Percentiles rank a stretch among this genome's conserved stretches.
Evolutionary conservation across 2,888 invertebrate genomes (phyloP).

Genomic region (Cotesia congregata): DNA sequence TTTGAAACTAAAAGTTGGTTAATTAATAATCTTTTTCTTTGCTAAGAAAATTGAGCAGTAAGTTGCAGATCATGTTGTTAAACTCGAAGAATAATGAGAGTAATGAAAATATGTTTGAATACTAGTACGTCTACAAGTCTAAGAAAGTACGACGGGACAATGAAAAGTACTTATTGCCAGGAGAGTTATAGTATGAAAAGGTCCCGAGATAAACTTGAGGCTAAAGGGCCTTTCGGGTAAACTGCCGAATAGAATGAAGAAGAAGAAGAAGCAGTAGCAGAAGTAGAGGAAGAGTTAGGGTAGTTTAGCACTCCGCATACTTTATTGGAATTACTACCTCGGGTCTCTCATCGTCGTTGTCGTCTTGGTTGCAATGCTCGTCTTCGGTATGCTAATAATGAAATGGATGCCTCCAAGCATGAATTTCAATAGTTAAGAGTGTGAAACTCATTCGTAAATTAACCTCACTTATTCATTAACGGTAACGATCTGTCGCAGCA

Average conservation of each 20-base stretch:
- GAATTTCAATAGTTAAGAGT: constrained; percentile 53
- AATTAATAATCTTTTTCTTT: background rate
- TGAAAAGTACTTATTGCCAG: constrained; percentile 1
- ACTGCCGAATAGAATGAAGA: background rate
- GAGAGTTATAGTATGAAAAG: background rate
- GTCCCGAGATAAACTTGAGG: background rate
- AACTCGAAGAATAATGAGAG: constrained; percentile 1
- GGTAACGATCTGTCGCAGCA: constrained; percentile 56
- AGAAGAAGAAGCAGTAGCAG: constrained; percentile 6
- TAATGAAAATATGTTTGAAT: background rate
- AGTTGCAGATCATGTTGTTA: background rate
- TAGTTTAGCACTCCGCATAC: constrained; percentile 18
- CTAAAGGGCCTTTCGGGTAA: background rate
- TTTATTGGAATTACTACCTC: constrained; percentile 16
- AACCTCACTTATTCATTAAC: constrained; percentile 67
- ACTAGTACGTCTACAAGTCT: constrained; percentile 4
- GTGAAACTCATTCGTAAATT: constrained; percentile 66
- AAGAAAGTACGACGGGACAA: constrained; percentile 16
- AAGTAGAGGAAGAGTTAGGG: constrained; percentile 1
- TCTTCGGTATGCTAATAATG: constrained; percentile 61
- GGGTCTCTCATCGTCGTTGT: constrained; percentile 30
- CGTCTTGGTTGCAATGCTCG: constrained; percentile 35
- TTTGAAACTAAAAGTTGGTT: background rate
- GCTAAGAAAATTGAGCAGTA: background rate
- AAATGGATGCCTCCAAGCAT: constrained; percentile 63